Conservation (phyloP, 2,113 vertebrate species). For the Helogale parvula region DNA sequence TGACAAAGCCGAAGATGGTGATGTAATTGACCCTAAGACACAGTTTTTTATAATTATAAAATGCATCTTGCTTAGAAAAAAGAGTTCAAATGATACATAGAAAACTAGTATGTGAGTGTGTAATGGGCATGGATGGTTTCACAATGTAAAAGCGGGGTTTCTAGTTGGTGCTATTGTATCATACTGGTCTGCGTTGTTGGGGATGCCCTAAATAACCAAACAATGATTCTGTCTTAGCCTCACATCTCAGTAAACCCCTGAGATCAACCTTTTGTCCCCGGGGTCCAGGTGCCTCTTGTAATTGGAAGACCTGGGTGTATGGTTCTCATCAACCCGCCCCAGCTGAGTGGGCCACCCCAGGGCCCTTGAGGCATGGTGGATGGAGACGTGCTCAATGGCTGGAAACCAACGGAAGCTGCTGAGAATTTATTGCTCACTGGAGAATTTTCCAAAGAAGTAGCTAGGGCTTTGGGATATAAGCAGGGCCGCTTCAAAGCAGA, state of each 20-base stretch:
- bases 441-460: background rate
- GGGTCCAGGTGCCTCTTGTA: background rate
- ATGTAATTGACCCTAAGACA: background rate
- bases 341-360: background rate
- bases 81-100: background rate
- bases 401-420: background rate
- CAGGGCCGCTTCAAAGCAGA: background rate
- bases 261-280: background rate
- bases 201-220: background rate
- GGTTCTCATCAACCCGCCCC: background rate
- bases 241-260: background rate
- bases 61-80: background rate
- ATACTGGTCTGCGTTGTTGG: background rate
- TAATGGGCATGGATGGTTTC: background rate
- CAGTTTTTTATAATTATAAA: background rate
- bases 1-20: background rate
- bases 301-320: background rate
- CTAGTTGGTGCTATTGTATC: background rate
- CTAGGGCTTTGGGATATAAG: background rate
- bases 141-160: background rate
- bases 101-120: background rate
- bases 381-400: background rate
- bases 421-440: background rate
- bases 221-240: background rate
- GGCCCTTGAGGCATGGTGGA: background rate